Evolutionary conservation across 2,888 invertebrate genomes (phyloP), one percentile per base, ranked within the genome.

Genomic region (Phasia obesa): DNA sequence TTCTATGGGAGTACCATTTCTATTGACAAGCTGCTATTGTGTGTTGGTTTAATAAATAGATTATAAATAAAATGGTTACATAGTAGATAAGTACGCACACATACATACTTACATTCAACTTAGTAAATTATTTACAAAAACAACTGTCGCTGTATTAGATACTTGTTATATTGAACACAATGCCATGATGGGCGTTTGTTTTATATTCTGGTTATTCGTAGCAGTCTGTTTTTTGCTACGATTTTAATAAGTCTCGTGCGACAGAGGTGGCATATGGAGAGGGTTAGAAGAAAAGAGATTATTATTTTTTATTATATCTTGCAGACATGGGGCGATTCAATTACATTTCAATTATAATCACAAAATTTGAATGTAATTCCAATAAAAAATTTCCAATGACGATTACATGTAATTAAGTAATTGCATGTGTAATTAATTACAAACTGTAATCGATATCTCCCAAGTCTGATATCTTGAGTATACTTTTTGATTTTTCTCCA

Each of bases 61-160:
- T 71, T 81, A 71, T 75, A 81, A 81, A 76, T 81, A 76, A 81
- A 44, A 59, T 59, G 64, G 19, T 13, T 51, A 35, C 35, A 9
- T 23, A 62, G 31, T 6, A 5, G 17, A 15, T 38, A 73, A 3
- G 15, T 25, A 77, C 15, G 17, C 4, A 7, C 4, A 4, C 6
- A 23, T 31, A 17, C 47, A 47, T 11, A 47, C 17, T 17, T n/a
- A 6, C 4, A 13, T 27, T 31, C 19, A 53, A 49, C 31, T 47
- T 47, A 42, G 15, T n/a, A 44, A 62, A 53, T 62, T 35, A 4
- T 31, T 23, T 31, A 35, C 9, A 59, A 49, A 19, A 17, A n/a
- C 23, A 59, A 78, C 21, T 64, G 21, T 44, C 42, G 19, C 19
- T 47, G 44, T 51, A 13, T 23, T 19, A 3, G 35, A 13, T 11